These are phyloP conservation scores for Pterostichus madidus DNA, from an alignment of 2,888 invertebrate species.

Conservation along the genomic window DNA sequence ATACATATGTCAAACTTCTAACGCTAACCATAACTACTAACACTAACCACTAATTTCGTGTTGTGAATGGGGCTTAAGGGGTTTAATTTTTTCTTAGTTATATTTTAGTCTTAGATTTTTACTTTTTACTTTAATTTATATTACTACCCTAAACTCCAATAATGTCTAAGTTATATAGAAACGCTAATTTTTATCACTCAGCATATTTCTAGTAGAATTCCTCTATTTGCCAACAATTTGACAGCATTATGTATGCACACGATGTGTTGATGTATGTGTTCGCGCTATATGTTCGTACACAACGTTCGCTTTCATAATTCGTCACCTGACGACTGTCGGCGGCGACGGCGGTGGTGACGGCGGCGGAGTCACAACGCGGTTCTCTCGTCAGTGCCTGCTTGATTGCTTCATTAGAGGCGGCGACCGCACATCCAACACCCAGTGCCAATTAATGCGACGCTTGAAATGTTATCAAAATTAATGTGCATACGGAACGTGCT, in stretches of 20 bases:
- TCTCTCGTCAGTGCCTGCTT: slow-evolving; percentile 70
- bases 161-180: too few relatives aligned
- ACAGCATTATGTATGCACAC: slow-evolving; percentile 33
- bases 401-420: slow-evolving; percentile 73
- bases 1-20: too few relatives aligned
- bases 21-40: too few relatives aligned
- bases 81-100: too few relatives aligned
- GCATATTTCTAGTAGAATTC: too few relatives aligned
- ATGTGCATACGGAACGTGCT: slow-evolving; percentile 68
- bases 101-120: too few relatives aligned
- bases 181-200: too few relatives aligned
- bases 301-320: slow-evolving; percentile 57
- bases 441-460: slow-evolving; percentile 73
- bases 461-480: slow-evolving; percentile 74
- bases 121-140: too few relatives aligned
- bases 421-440: slow-evolving; percentile 72
- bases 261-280: slow-evolving; percentile 10
- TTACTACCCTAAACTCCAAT: too few relatives aligned
- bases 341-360: not conserved
- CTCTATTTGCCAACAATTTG: too few relatives aligned
- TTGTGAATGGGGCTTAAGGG: too few relatives aligned
- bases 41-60: too few relatives aligned
- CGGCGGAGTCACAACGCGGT: slow-evolving; percentile 8
- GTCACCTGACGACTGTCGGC: slow-evolving; percentile 55
- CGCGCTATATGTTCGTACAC: not conserved